These are phyloP conservation scores for Peromyscus eremicus DNA, from an alignment of 2,797 vertebrate species.

Conservation along the genomic window DNA sequence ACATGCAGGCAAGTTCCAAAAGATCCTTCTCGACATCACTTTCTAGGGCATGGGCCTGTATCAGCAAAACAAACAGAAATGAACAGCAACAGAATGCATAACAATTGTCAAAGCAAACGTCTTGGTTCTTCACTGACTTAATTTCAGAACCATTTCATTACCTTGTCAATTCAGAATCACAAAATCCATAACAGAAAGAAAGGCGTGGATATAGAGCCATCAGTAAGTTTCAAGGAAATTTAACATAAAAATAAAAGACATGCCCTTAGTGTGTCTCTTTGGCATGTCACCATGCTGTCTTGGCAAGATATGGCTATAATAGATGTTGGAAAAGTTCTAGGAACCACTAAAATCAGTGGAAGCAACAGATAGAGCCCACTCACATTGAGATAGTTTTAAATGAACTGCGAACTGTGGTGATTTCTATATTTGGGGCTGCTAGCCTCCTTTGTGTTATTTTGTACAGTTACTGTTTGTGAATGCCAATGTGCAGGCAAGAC, in stretches of 20 bases:
- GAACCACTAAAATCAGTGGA: background rate
- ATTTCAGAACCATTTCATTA: constrained; percentile 40
- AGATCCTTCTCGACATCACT: constrained; percentile 89
- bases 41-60: constrained; percentile 90
- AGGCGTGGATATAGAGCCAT: background rate
- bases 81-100: background rate
- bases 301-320: background rate
- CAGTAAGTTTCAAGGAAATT: constrained; percentile 9
- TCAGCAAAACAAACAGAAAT: constrained; percentile 44
- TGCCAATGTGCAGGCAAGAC: background rate
- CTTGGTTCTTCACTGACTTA: constrained; percentile 33
- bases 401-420: background rate
- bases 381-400: background rate
- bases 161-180: background rate
- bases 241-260: background rate
- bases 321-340: background rate
- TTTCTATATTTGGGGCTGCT: background rate
- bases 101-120: constrained; percentile 17
- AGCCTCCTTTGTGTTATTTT: constrained; percentile 35
- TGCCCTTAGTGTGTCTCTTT: background rate
- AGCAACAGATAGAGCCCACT: background rate
- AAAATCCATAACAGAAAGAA: background rate
- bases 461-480: background rate
- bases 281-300: background rate
- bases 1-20: constrained; percentile 91